phyloP scores from a whole-genome alignment of 2,888 invertebrate species.

The Choristoneura rosaceana region DNA sequence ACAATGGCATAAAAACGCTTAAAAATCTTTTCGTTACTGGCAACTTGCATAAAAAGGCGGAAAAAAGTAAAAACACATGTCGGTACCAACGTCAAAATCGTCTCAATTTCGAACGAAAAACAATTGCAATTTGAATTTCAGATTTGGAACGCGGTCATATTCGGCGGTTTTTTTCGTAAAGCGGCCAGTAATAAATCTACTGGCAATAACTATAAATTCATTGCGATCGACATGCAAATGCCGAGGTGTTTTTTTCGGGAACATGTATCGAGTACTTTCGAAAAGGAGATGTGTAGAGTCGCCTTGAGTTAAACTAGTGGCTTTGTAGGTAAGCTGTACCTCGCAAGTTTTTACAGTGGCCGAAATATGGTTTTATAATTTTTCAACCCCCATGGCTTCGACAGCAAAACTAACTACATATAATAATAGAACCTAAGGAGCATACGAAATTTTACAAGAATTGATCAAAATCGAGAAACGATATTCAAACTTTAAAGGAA shows the following conservation, averaged over 20 bases:
- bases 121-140: slow-evolving; percentile 82
- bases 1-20: slow-evolving; percentile 61
- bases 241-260: slow-evolving; percentile 76
- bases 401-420: no score
- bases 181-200: slow-evolving; percentile 79
- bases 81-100: slow-evolving; percentile 79
- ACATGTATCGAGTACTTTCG: slow-evolving; percentile 69
- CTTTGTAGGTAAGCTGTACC: no score
- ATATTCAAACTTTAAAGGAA: no score
- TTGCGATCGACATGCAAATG: slow-evolving; percentile 85
- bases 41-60: slow-evolving; percentile 46
- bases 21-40: slow-evolving; percentile 44
- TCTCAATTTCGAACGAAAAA: slow-evolving; percentile 82
- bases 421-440: no score
- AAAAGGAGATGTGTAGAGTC: slow-evolving; percentile 57
- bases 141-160: slow-evolving; percentile 78
- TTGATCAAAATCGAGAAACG: no score
- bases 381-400: no score
- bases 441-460: no score
- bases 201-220: slow-evolving; percentile 85
- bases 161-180: slow-evolving; percentile 78
- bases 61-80: slow-evolving; percentile 69
- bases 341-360: no score
- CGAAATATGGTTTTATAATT: no score
- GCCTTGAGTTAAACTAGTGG: slow-evolving; percentile 20